These are phyloP conservation scores for Chloropsis cyanopogon DNA, from an alignment of 2,113 vertebrate species.

Conservation along the genomic window DNA sequence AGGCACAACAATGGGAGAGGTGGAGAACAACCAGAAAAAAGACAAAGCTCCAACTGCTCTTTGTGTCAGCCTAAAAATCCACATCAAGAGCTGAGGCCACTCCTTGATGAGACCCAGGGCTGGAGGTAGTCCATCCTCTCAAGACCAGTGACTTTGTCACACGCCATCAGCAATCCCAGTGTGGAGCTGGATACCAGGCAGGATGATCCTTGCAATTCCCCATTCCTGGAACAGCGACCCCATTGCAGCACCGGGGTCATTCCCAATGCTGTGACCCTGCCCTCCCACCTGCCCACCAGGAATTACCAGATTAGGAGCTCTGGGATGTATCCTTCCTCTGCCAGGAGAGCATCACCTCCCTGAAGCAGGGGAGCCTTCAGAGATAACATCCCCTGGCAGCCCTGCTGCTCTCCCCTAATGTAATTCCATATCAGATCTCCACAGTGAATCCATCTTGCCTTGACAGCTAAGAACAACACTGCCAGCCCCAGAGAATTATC, in stretches of 20 bases:
- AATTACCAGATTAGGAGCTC: background rate
- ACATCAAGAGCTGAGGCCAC: background rate
- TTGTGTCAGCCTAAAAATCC: background rate
- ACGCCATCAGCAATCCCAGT: background rate
- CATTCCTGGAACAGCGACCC: background rate
- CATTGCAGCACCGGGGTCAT: background rate
- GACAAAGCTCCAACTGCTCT: background rate
- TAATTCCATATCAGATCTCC: constrained; percentile 27
- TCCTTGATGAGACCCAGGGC: background rate
- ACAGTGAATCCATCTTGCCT: constrained; percentile 39
- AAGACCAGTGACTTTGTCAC: background rate
- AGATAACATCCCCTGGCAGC: constrained; percentile 9
- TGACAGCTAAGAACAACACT: constrained; percentile 59
- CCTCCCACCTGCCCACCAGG: background rate
- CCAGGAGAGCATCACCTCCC: constrained; percentile 7
- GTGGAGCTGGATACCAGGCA: background rate
- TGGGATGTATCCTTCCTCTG: constrained; percentile 10
- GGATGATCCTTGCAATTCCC: background rate
- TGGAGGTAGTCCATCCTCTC: background rate
- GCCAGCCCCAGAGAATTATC: background rate
- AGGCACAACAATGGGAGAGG: background rate
- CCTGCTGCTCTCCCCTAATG: constrained; percentile 11
- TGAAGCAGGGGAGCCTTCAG: background rate
- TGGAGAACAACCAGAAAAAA: background rate
- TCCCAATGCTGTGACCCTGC: background rate